Evolutionary conservation across 2,888 invertebrate species (phyloP).

Genomic region (Brachyopa scutellaris): DNA sequence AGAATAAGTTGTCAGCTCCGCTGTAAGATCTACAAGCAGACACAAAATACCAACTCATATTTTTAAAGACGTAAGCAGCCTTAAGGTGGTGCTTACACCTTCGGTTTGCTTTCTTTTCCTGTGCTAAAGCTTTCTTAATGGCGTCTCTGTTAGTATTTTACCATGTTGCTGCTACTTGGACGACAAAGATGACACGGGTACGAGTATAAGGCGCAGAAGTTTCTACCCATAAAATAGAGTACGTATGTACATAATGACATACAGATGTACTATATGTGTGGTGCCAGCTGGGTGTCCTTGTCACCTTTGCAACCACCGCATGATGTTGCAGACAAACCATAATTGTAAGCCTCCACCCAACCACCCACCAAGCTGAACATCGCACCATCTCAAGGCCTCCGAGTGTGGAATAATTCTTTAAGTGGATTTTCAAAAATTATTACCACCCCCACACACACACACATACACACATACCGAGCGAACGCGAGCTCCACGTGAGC

Average conservation of each 20-base stretch:
- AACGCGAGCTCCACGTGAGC: conserved; percentile 18
- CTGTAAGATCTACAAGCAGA: conserved; percentile 34
- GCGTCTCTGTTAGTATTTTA: conserved; percentile 54
- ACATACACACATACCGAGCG: background rate
- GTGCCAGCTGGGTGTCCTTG: conserved; percentile 45
- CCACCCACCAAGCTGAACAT: too few relatives aligned
- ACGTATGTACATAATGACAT: too few relatives aligned
- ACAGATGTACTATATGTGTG: conserved; percentile 10
- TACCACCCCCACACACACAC: conserved; percentile 17
- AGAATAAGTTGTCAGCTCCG: conserved; percentile 53
- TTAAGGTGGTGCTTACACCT: conserved; percentile 62
- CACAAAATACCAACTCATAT: conserved; percentile 25
- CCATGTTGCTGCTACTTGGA: background rate
- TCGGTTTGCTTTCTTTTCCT: conserved; percentile 33
- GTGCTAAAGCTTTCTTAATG: conserved; percentile 34
- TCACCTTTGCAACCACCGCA: conserved; percentile 30
- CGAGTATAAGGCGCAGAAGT: background rate
- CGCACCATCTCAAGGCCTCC: conserved; percentile 43
- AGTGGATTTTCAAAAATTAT: conserved; percentile 72
- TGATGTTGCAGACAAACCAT: conserved; percentile 23
- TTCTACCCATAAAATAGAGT: conserved; percentile 6
- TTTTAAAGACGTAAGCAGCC: conserved; percentile 57
- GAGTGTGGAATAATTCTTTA: conserved; percentile 67
- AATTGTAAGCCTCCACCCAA: background rate
- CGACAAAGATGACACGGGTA: background rate